phyloP scores from a whole-genome alignment of 2,113 vertebrate species.

The Caranx melampygus region DNA sequence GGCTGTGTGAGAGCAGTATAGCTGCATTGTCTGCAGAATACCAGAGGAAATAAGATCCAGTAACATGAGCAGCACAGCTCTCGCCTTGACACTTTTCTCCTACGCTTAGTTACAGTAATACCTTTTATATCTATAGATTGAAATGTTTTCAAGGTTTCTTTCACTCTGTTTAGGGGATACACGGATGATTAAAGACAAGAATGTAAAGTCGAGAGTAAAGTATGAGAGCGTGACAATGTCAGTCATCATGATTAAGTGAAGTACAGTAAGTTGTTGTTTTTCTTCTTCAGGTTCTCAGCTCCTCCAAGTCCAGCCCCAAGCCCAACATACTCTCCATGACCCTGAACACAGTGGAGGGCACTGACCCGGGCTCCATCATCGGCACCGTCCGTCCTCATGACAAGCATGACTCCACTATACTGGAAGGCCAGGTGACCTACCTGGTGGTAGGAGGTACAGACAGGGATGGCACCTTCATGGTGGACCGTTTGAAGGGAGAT shows the following conservation, averaged over 20 bases:
- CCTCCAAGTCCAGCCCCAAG: slow-evolving; percentile 78
- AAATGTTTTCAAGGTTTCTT: slow-evolving; percentile 18
- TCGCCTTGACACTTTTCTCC: slow-evolving; percentile 24
- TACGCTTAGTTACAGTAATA: slow-evolving; percentile 16
- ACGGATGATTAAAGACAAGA: neutral
- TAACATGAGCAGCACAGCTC: slow-evolving; percentile 8
- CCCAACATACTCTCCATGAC: slow-evolving; percentile 87
- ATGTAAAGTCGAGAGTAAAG: neutral
- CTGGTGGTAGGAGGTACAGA: slow-evolving; percentile 90
- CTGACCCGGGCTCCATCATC: slow-evolving; percentile 89
- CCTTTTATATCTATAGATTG: neutral
- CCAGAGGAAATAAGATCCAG: slow-evolving; percentile 41
- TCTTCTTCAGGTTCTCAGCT: slow-evolving; percentile 86
- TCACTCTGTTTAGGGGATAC: slow-evolving; percentile 2
- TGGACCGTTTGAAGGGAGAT: slow-evolving; percentile 90
- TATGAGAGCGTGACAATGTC: neutral
- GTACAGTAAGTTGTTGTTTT: neutral
- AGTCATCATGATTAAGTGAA: slow-evolving; percentile 13
- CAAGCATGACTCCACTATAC: slow-evolving; percentile 49
- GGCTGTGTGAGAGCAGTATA: slow-evolving; percentile 36
- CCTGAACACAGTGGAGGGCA: slow-evolving; percentile 88
- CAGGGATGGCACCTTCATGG: slow-evolving; percentile 90
- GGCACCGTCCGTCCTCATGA: slow-evolving; percentile 85
- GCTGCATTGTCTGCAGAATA: slow-evolving; percentile 45
- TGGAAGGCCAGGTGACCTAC: slow-evolving; percentile 87